Conservation (phyloP, 2,888 invertebrate species). For the Girardia tigrina region DNA sequence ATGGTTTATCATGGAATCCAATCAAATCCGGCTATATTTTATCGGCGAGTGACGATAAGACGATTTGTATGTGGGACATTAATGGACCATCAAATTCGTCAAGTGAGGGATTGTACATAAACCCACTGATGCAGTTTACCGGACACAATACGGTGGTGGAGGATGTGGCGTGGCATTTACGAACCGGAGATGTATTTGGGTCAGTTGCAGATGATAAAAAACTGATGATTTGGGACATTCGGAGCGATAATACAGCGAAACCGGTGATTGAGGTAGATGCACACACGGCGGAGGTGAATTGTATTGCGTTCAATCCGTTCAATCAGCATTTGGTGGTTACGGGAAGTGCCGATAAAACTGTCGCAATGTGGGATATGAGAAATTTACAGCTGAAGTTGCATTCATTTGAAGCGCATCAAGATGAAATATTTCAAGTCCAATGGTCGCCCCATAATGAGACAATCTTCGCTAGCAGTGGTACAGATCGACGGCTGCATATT, state of each 20-base stretch:
- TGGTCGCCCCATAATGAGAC: conserved; percentile 99
- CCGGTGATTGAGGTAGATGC: conserved; percentile 97
- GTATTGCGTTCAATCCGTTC: conserved; percentile 96
- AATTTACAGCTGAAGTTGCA: conserved; percentile 91
- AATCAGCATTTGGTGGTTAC: conserved; percentile 96
- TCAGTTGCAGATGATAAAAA: conserved; percentile 37
- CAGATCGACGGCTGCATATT: conserved; percentile 85
- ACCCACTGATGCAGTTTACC: conserved; percentile 3
- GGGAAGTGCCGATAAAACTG: conserved; percentile 83
- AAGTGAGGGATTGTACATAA: conserved; percentile 51
- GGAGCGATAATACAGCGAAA: conserved; percentile 79
- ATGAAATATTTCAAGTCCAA: conserved; percentile 98
- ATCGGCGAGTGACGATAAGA: conserved; percentile 87
- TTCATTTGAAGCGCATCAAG: conserved; percentile 98
- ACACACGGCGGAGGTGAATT: conserved; percentile 96
- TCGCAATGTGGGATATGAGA: conserved; percentile 91
- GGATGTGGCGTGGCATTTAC: conserved; percentile 36
- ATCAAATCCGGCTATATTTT: conserved; percentile 86
- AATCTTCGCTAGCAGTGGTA: conserved; percentile 91
- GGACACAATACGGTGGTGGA: conserved; percentile 34
- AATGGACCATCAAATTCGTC: conserved; percentile 66
- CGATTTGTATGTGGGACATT: conserved; percentile 97
- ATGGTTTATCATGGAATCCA: conserved; percentile 96
- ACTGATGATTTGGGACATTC: conserved; percentile 34
- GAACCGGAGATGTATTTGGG: conserved; percentile 34